A percentile compares a stretch with the other conserved stretches of the same genome.
phyloP scores from a whole-genome alignment of 2,888 invertebrate genomes.

The Netelia inedita region DNA sequence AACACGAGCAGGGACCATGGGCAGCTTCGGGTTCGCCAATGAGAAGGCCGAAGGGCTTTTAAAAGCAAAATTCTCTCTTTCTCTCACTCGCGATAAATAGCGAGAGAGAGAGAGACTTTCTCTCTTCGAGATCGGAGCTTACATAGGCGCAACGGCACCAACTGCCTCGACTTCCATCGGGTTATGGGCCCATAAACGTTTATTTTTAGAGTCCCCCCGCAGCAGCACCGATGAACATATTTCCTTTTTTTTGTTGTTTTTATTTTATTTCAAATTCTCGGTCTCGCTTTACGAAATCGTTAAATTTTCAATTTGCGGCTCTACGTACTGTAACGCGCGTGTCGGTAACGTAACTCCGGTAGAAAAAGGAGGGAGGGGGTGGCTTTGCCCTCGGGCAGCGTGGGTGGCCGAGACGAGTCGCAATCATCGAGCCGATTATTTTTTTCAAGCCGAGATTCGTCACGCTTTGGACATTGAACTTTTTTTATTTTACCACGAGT shows the following conservation, averaged over 20 bases:
- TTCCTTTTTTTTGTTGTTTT: constrained; percentile 23
- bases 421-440: constrained; percentile 39
- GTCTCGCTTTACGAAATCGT: constrained; percentile 71
- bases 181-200: constrained; percentile 81
- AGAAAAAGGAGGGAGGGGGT: not conserved
- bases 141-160: constrained; percentile 16
- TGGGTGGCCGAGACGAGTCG: constrained; percentile 31
- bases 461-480: not conserved
- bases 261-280: constrained; percentile 23
- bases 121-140: too few relatives aligned
- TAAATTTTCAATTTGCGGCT: constrained; percentile 75
- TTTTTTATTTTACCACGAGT: not conserved
- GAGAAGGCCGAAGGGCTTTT: not conserved
- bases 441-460: constrained; percentile 25
- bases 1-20: not conserved
- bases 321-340: constrained; percentile 29
- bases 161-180: constrained; percentile 32
- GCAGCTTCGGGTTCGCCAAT: not conserved
- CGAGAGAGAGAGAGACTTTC: constrained; percentile 13
- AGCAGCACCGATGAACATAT: constrained; percentile 33
- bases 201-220: constrained; percentile 79
- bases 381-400: not conserved
- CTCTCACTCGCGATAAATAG: not conserved
- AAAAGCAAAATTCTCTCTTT: not conserved
- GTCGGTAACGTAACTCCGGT: not conserved